Evolutionary conservation across 2,888 invertebrate species (phyloP).

Genomic region (Ophion ventricosus): DNA sequence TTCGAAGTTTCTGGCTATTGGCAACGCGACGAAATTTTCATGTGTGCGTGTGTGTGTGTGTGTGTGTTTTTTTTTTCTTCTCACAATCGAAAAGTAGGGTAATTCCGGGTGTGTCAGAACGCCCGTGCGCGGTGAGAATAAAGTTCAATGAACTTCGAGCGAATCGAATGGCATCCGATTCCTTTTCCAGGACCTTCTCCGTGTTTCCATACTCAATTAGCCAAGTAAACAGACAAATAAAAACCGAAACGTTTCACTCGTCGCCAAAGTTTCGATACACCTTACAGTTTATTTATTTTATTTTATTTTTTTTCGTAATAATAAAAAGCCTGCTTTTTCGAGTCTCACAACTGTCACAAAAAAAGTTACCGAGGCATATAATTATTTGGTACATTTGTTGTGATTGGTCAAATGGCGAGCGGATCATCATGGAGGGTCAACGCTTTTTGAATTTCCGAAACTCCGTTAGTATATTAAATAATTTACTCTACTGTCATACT

Average conservation of each 20-base stretch:
- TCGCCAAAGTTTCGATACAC: too few relatives aligned
- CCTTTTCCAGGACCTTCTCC: neutral
- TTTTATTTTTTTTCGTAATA: too few relatives aligned
- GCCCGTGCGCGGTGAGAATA: neutral
- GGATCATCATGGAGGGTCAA: slow-evolving; percentile 12
- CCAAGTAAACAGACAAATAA: neutral
- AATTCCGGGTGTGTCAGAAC: neutral
- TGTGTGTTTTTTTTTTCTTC: too few relatives aligned
- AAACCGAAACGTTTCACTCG: neutral
- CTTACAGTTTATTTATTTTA: too few relatives aligned
- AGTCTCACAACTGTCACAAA: neutral
- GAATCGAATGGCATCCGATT: neutral
- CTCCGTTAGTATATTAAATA: slow-evolving; percentile 24
- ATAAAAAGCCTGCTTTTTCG: too few relatives aligned
- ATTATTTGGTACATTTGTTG: neutral
- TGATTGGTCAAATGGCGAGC: neutral
- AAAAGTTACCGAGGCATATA: neutral
- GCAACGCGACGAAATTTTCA: too few relatives aligned
- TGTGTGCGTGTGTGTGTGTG: too few relatives aligned
- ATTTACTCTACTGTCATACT: neutral
- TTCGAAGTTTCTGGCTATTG: too few relatives aligned
- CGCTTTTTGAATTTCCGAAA: neutral
- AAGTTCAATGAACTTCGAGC: neutral
- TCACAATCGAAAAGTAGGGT: slow-evolving; percentile 20
- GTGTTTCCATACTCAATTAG: neutral